Percentiles rank a stretch among this genome's conserved stretches.
These are phyloP conservation scores for Vollenhovia emeryi DNA, from an alignment of 1,140 invertebrate species.

Conservation along the genomic window DNA sequence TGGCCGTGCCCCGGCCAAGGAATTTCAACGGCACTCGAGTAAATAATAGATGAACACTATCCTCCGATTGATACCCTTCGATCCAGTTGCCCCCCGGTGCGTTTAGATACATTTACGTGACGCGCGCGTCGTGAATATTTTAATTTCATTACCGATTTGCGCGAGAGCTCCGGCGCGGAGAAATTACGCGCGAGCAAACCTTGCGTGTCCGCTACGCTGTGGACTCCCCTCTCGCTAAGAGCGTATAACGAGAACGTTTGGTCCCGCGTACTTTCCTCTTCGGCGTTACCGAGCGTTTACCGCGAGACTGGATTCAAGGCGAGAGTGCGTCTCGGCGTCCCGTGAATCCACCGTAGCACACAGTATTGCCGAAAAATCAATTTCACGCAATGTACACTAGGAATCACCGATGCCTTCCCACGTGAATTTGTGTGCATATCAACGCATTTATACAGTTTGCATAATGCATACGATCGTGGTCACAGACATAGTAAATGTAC, in stretches of 20 bases:
- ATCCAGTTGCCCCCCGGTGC: slow-evolving; percentile 2
- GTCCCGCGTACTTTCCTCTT: slow-evolving; percentile 29
- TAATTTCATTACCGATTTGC: slow-evolving; percentile 22
- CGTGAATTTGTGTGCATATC: too few species aligned
- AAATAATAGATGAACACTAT: slow-evolving; percentile 3
- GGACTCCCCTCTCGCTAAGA: not conserved
- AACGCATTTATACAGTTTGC: too few species aligned
- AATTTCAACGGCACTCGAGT: not conserved
- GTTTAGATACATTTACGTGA: not conserved
- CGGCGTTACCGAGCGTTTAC: not conserved
- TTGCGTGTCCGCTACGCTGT: not conserved
- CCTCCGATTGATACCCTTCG: not conserved
- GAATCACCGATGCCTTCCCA: too few species aligned
- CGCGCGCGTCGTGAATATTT: slow-evolving; percentile 19
- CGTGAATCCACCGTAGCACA: not conserved
- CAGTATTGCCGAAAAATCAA: too few species aligned
- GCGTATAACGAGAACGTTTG: slow-evolving; percentile 34
- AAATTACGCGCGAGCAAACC: slow-evolving; percentile 41
- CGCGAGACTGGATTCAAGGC: not conserved
- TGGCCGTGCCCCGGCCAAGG: not conserved
- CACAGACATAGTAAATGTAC: too few species aligned
- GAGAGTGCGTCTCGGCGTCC: not conserved
- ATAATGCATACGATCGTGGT: too few species aligned
- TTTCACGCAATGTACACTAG: too few species aligned
- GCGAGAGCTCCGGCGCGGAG: not conserved